Evolutionary conservation across 2,797 vertebrate genomes (phyloP).

Genomic region (Salmo trutta): DNA sequence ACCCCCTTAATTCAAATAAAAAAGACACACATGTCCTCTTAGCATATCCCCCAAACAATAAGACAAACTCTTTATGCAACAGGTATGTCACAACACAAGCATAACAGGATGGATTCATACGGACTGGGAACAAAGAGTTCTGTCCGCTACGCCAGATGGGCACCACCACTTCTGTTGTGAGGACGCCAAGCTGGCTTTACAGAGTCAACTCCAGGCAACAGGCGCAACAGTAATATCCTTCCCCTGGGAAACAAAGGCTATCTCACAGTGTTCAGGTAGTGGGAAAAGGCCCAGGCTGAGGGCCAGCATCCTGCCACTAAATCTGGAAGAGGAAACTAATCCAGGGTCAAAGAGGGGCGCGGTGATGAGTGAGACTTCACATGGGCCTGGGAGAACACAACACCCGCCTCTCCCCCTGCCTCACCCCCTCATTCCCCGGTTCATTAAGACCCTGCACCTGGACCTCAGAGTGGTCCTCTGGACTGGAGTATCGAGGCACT

Average conservation of each 20-base stretch:
- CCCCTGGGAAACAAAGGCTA: constrained; percentile 59
- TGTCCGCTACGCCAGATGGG: constrained; percentile 54
- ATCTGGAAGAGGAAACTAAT: constrained; percentile 77
- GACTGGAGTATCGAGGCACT: constrained; percentile 15
- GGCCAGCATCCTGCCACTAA: constrained; percentile 69
- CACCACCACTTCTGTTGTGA: constrained; percentile 51
- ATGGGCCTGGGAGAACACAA: constrained; percentile 54
- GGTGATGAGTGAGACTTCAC: constrained; percentile 76
- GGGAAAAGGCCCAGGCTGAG: constrained; percentile 8
- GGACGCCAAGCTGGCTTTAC: constrained; percentile 60
- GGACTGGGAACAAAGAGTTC: constrained; percentile 46
- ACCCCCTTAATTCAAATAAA: background rate
- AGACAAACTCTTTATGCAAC: background rate
- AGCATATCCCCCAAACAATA: background rate
- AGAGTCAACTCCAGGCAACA: constrained; percentile 40
- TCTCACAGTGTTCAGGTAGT: constrained; percentile 62
- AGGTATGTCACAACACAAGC: background rate
- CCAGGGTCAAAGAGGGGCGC: constrained; percentile 71
- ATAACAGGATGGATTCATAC: constrained; percentile 31
- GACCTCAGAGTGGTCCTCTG: constrained; percentile 56
- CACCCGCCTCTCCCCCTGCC: constrained; percentile 31
- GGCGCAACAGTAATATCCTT: constrained; percentile 46
- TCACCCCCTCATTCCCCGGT: constrained; percentile 48
- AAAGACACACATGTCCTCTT: background rate
- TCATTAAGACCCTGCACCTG: constrained; percentile 78